These are phyloP conservation scores for Geophilus truncorum DNA, from an alignment of 2,888 invertebrate genomes.

Conservation along the genomic window DNA sequence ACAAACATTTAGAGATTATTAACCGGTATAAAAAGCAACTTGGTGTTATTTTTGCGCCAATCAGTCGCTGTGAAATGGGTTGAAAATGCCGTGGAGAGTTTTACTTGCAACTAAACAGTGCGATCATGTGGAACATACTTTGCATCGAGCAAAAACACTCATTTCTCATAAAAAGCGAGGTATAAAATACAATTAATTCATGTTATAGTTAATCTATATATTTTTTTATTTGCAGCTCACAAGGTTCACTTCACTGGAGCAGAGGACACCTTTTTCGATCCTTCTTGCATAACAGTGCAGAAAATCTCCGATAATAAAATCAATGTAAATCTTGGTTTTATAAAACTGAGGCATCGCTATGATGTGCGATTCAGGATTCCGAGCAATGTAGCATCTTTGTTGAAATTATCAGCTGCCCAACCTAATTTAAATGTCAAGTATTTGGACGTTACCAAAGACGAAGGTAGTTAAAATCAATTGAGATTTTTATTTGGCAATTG, in stretches of 20 bases:
- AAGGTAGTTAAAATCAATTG: constrained; percentile 28
- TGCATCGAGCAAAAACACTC: neutral
- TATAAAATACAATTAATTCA: neutral
- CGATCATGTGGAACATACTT: constrained; percentile 8
- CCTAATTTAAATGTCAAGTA: neutral
- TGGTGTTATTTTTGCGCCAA: neutral
- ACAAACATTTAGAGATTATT: no score
- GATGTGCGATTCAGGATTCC: constrained; percentile 40
- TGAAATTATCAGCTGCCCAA: neutral
- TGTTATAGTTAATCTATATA: neutral
- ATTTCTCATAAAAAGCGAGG: constrained; percentile 11
- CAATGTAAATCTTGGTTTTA: constrained; percentile 47
- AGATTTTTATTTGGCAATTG: neutral
- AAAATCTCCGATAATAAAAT: constrained; percentile 41
- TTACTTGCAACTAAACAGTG: neutral
- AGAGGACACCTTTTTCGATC: constrained; percentile 14
- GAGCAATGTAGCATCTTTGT: neutral
- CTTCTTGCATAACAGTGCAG: constrained; percentile 43
- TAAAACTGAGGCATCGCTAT: constrained; percentile 48
- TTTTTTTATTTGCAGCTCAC: neutral
- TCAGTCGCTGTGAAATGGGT: neutral
- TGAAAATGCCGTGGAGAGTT: constrained; percentile 15
- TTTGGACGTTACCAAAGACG: neutral
- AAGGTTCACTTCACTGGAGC: constrained; percentile 27
- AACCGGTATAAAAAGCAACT: neutral